phyloP scores from a whole-genome alignment of 2,797 vertebrate species.

The Galagoides demidoff region DNA sequence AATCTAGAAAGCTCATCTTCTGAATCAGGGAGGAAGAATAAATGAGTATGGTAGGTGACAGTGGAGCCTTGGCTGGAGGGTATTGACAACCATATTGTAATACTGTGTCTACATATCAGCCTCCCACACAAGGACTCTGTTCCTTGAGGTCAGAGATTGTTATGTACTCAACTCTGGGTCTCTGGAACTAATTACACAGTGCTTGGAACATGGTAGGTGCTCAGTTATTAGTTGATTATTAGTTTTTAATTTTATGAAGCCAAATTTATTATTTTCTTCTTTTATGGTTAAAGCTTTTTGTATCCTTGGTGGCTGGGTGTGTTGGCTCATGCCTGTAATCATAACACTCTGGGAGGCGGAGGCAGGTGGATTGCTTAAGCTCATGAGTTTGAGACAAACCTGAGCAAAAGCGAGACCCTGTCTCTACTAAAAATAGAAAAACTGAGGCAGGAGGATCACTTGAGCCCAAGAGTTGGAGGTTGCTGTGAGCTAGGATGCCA shows the following conservation, averaged over 20 bases:
- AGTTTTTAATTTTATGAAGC: slow-evolving; percentile 47
- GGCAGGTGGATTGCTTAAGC: too few relatives aligned
- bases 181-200: background rate
- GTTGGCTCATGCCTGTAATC: too few relatives aligned
- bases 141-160: background rate
- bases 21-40: background rate
- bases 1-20: slow-evolving; percentile 14
- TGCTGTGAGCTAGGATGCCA: too few relatives aligned
- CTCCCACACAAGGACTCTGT: background rate
- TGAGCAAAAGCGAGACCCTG: too few relatives aligned
- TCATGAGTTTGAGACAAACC: too few relatives aligned
- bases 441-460: too few relatives aligned
- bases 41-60: background rate
- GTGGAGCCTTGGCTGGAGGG: background rate
- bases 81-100: background rate
- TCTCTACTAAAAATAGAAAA: too few relatives aligned
- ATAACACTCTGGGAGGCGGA: too few relatives aligned
- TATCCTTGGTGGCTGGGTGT: background rate
- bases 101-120: background rate
- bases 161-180: background rate
- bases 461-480: too few relatives aligned
- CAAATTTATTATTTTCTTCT: background rate
- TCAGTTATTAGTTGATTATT: background rate
- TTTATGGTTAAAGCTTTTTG: slow-evolving; percentile 47
- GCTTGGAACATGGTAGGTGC: background rate